These are phyloP conservation scores for Perodicticus potto DNA, from an alignment of 2,797 vertebrate genomes.

Conservation along the genomic window DNA sequence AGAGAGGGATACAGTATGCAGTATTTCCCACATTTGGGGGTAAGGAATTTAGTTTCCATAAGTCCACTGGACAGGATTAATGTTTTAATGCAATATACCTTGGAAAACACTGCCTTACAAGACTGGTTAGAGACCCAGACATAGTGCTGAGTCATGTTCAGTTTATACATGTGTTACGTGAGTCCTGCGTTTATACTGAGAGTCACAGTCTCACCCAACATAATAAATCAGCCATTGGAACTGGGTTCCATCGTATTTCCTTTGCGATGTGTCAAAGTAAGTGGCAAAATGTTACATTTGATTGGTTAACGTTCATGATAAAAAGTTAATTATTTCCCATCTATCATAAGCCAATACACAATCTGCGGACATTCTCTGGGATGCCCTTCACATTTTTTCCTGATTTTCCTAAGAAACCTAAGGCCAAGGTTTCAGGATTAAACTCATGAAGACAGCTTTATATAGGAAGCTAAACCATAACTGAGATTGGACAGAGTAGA, in stretches of 20 bases:
- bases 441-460: background rate
- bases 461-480: background rate
- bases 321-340: constrained; percentile 51
- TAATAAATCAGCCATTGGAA: background rate
- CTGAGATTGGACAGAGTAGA: background rate
- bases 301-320: constrained; percentile 3
- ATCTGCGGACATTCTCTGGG: background rate
- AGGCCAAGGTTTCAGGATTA: constrained; percentile 40
- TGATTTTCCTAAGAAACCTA: constrained; percentile 29
- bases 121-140: background rate
- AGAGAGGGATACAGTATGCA: background rate
- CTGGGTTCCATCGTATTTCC: background rate
- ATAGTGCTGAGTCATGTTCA: background rate
- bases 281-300: background rate
- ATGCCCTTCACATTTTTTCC: background rate
- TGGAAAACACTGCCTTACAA: background rate
- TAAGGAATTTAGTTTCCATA: constrained; percentile 21
- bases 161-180: background rate
- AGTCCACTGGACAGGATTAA: background rate
- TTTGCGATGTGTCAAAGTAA: constrained; percentile 35
- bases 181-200: background rate
- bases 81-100: background rate
- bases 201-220: background rate
- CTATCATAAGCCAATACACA: constrained; percentile 13
- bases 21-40: background rate